A percentile compares a stretch with the other conserved stretches of the same genome.
These are phyloP conservation scores for Geophilus truncorum DNA, from an alignment of 2,888 invertebrate species.

Conservation along the genomic window DNA sequence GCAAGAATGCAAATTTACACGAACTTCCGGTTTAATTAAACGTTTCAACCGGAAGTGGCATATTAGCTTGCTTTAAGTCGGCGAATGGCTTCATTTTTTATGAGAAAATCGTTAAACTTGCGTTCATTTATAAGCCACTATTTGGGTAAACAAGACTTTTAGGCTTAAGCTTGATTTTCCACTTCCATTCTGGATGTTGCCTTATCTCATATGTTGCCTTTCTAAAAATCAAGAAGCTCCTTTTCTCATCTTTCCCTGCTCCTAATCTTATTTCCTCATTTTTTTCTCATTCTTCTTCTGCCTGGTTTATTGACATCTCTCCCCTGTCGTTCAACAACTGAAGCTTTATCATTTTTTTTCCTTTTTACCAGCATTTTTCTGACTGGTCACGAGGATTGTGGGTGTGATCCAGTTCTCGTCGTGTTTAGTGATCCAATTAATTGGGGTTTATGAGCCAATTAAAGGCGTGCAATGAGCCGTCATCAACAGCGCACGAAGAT, in stretches of 20 bases:
- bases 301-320: background rate
- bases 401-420: constrained; percentile 15
- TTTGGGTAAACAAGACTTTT: background rate
- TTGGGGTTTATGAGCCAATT: background rate
- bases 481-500: background rate
- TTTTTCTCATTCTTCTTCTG: background rate
- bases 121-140: no score
- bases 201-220: background rate
- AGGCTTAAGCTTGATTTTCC: background rate
- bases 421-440: constrained; percentile 13
- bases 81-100: no score
- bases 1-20: no score
- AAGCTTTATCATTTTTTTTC: background rate
- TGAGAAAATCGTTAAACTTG: no score
- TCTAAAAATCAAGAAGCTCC: background rate
- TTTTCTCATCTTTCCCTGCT: background rate
- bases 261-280: background rate
- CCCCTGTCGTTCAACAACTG: background rate
- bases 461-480: background rate
- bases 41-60: no score
- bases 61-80: no score
- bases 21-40: no score
- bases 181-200: background rate
- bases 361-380: background rate
- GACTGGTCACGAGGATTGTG: background rate